Percentiles rank a stretch among this genome's conserved stretches.
These are phyloP conservation scores for Luperina nickerlii DNA, from an alignment of 2,888 invertebrate genomes.

Conservation along the genomic window DNA sequence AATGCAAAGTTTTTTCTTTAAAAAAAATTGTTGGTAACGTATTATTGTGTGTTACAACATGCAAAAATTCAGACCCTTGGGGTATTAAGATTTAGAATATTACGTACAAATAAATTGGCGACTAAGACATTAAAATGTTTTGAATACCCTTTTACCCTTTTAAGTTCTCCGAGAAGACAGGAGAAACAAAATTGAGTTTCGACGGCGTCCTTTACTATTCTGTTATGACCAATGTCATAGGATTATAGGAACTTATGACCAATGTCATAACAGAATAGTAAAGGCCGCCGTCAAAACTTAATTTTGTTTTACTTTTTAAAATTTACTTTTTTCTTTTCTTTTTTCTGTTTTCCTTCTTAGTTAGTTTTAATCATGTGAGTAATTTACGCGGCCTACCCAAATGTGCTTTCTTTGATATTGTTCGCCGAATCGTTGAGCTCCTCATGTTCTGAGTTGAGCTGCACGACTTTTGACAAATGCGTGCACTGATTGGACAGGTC, in stretches of 20 bases:
- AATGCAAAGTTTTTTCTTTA: constrained; percentile 71
- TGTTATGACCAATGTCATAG: neutral
- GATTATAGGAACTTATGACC: too few relatives aligned
- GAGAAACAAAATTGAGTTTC: neutral
- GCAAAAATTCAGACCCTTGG: constrained; percentile 18
- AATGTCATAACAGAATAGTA: too few relatives aligned
- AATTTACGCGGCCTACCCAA: too few relatives aligned
- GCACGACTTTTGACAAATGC: too few relatives aligned
- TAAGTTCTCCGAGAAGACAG: neutral
- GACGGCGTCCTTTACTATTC: neutral
- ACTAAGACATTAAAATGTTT: constrained; percentile 20
- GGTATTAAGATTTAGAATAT: constrained; percentile 19
- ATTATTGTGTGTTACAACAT: constrained; percentile 47
- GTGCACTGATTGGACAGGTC: too few relatives aligned
- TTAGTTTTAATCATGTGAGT: too few relatives aligned
- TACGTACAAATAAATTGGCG: neutral
- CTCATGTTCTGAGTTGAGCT: too few relatives aligned
- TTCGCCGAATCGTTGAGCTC: too few relatives aligned
- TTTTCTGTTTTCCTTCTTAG: too few relatives aligned
- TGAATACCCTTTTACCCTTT: constrained; percentile 6
- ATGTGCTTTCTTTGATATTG: too few relatives aligned
- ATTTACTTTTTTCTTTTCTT: neutral
- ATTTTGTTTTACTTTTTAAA: neutral
- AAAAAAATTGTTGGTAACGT: constrained; percentile 61
- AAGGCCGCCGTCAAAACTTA: too few relatives aligned